Percentiles rank a stretch among this genome's conserved stretches.
phyloP scores from a whole-genome alignment of 2,797 vertebrate species.

The Staurois parvus region DNA sequence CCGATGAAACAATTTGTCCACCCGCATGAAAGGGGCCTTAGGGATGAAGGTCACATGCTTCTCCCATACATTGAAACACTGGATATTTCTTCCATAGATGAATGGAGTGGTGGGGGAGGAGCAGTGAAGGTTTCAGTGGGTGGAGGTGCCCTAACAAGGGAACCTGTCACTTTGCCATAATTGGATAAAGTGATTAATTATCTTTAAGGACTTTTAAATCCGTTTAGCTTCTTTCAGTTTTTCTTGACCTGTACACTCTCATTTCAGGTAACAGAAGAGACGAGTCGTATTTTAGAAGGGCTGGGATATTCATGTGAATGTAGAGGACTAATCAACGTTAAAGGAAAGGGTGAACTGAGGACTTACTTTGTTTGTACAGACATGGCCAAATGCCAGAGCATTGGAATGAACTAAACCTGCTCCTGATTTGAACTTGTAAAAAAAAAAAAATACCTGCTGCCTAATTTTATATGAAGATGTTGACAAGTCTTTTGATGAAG shows the following conservation, averaged over 20 bases:
- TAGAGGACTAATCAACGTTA: slow-evolving; percentile 92
- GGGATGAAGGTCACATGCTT: background rate
- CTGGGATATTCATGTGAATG: slow-evolving; percentile 95
- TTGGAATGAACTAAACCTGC: slow-evolving; percentile 85
- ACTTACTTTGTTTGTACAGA: slow-evolving; percentile 97
- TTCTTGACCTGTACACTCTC: background rate
- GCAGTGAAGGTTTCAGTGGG: too few species aligned
- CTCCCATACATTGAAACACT: background rate
- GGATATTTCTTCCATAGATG: background rate
- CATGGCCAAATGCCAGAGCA: slow-evolving; percentile 90
- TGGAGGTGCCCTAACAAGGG: background rate
- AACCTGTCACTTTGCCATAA: background rate
- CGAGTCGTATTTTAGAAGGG: slow-evolving; percentile 81
- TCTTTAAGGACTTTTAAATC: background rate
- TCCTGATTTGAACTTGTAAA: background rate
- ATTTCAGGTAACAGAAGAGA: slow-evolving; percentile 93
- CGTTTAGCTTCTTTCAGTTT: background rate
- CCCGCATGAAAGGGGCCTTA: too few species aligned
- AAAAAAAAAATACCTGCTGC: slow-evolving; percentile 5
- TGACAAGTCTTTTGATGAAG: background rate
- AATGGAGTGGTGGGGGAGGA: background rate
- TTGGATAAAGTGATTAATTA: background rate
- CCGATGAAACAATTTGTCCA: too few species aligned
- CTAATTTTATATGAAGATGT: slow-evolving; percentile 41
- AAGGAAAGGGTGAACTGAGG: slow-evolving; percentile 95